phyloP scores from a whole-genome alignment of 2,888 invertebrate species.

The Eudemis profundana region DNA sequence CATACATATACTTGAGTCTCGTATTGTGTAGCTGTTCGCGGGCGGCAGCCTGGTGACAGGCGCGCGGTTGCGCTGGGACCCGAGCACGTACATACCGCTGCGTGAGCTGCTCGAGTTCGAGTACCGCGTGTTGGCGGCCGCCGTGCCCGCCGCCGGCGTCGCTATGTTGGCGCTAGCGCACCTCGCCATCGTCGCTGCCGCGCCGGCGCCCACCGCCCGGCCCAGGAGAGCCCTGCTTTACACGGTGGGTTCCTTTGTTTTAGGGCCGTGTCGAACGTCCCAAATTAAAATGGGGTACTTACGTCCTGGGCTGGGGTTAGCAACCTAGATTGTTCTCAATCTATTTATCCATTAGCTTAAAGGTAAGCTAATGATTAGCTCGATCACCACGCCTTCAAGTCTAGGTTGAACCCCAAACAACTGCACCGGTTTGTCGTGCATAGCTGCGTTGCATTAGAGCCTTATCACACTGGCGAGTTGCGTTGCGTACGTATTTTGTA shows the following conservation, averaged over 20 bases:
- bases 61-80: conserved; percentile 77
- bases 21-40: conserved; percentile 53
- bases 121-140: conserved; percentile 53
- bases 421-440: no score
- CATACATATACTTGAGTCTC: no score
- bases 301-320: no score
- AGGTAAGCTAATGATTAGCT: no score
- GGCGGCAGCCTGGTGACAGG: conserved; percentile 68
- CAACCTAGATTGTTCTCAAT: no score
- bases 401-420: no score
- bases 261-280: no score
- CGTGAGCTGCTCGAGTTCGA: conserved; percentile 62
- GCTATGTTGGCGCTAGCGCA: conserved; percentile 40
- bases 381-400: no score
- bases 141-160: conserved; percentile 19
- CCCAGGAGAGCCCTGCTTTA: conserved; percentile 34
- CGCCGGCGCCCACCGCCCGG: conserved; percentile 40
- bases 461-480: no score
- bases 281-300: background rate
- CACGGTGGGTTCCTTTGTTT: conserved; percentile 28
- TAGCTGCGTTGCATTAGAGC: no score
- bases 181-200: conserved; percentile 45
- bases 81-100: conserved; percentile 66
- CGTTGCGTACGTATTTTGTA: no score
- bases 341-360: no score